Evolutionary conservation across 2,797 vertebrate genomes (phyloP).

Genomic region (Melanotaenia parkinsoni): DNA sequence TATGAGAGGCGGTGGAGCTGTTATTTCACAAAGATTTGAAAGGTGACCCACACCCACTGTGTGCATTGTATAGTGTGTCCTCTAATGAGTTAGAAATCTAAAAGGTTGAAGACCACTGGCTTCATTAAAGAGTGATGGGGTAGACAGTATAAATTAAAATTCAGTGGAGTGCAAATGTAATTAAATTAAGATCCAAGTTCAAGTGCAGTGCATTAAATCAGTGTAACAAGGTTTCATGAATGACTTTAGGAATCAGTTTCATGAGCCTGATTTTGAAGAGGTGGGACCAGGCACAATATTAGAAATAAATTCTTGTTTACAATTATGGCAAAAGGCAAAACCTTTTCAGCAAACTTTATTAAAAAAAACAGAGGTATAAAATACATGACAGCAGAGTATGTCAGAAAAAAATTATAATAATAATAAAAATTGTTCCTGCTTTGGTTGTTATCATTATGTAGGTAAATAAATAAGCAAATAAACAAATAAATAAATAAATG

Average conservation of each 20-base stretch:
- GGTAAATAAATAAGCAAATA: too few species aligned
- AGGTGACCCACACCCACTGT: not conserved
- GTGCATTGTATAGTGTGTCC: not conserved
- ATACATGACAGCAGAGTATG: too few species aligned
- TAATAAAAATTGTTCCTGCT: too few species aligned
- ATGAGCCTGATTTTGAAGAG: not conserved
- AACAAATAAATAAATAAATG: too few species aligned
- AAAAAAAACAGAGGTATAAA: too few species aligned
- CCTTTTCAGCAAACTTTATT: not conserved
- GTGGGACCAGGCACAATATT: not conserved
- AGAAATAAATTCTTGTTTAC: not conserved
- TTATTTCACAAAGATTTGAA: not conserved
- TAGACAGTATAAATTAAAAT: not conserved
- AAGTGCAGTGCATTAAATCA: not conserved
- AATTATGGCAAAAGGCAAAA: not conserved
- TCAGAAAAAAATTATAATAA: not conserved
- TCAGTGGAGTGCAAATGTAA: not conserved
- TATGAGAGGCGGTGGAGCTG: not conserved
- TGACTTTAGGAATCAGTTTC: not conserved
- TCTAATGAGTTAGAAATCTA: not conserved
- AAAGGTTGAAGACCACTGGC: not conserved
- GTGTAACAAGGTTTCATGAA: too few species aligned
- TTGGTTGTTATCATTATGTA: too few species aligned
- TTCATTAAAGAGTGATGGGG: not conserved
- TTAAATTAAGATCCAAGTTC: not conserved